Conservation (phyloP, 2,797 vertebrate species). For the Selene dorsalis region DNA sequence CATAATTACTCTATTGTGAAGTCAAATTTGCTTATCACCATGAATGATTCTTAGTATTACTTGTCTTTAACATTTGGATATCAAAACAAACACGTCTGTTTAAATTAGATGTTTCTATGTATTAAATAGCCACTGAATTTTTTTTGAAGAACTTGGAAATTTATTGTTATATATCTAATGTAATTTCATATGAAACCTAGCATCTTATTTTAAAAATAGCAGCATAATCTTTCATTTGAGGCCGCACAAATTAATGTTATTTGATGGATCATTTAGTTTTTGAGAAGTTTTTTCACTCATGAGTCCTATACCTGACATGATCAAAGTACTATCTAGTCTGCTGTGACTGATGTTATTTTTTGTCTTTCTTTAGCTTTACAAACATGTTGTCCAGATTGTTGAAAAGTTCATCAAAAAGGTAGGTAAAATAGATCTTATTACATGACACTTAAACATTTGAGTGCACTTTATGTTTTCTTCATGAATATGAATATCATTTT, state of each 20-base stretch:
- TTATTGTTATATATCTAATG: neutral
- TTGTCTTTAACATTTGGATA: too few species aligned
- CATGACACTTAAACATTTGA: neutral
- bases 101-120: neutral
- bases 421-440: slow-evolving; percentile 47
- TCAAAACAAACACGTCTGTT: neutral
- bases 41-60: too few species aligned
- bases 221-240: neutral
- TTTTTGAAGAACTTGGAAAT: neutral
- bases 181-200: neutral
- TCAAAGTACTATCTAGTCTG: neutral
- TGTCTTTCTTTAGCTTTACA: slow-evolving; percentile 90
- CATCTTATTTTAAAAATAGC: neutral
- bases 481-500: too few species aligned
- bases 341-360: slow-evolving; percentile 18
- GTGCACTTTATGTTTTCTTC: neutral
- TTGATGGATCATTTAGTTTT: neutral
- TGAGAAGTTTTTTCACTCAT: too few species aligned
- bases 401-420: slow-evolving; percentile 99
- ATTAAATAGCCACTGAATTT: neutral
- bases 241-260: too few species aligned
- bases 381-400: slow-evolving; percentile 99
- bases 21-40: too few species aligned
- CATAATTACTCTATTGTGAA: too few species aligned
- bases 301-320: neutral